Conservation (phyloP, 2,113 vertebrate species). For the Chinchilla lanigera region DNA sequence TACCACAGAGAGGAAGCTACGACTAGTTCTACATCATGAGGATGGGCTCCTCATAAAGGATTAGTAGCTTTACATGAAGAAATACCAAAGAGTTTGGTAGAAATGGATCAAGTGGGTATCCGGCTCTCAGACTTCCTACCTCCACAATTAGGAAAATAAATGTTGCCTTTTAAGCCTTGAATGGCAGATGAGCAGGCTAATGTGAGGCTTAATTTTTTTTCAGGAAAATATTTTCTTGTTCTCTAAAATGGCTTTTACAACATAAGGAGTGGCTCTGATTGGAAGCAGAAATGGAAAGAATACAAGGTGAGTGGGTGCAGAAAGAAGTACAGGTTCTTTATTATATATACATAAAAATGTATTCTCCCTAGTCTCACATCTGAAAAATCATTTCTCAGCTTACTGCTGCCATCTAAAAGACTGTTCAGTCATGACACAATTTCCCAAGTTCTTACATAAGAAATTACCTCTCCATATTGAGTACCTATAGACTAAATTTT, state of each 20-base stretch:
- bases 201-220: background rate
- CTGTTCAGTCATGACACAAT: background rate
- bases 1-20: background rate
- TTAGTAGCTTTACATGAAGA: background rate
- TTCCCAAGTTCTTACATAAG: background rate
- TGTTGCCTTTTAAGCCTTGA: too few relatives aligned
- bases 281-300: background rate
- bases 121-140: too few relatives aligned
- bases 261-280: background rate
- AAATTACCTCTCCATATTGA: background rate
- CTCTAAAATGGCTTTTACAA: background rate
- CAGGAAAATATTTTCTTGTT: background rate
- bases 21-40: background rate
- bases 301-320: background rate
- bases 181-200: background rate
- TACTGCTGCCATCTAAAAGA: background rate
- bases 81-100: background rate
- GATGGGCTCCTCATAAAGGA: background rate
- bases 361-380: background rate
- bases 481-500: background rate
- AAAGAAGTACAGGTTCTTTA: background rate
- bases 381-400: background rate
- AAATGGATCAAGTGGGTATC: background rate
- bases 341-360: background rate
- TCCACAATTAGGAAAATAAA: background rate